Evolutionary conservation across 2,888 invertebrate species (phyloP), one percentile per base, ranked within the genome.

Genomic region (Dioctria linearis): DNA sequence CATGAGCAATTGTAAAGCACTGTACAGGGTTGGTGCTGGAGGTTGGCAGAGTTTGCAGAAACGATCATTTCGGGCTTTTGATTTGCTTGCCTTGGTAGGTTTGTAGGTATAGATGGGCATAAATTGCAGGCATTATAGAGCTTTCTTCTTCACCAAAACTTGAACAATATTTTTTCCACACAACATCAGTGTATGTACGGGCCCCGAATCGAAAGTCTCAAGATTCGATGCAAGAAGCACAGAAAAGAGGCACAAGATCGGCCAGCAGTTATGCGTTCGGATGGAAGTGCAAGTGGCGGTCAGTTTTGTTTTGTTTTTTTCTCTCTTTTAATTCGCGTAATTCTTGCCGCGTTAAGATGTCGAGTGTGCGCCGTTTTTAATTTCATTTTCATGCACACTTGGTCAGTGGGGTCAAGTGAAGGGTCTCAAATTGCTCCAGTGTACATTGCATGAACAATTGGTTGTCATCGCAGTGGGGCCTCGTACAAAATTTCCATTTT

Each of bases 361-460:
- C 25, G 25, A 25, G 25, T 25, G 42, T 73, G 73, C 49, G 37
- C 37, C 54, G 8, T n/a, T 73, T 73, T 73, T 73, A 54, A 40
- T 13, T 59, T 73, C 40, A 54, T 13, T 59, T 73, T 73, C 37
- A 39, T 59, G 40, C 9, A 57, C 9, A n/a, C 13, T 73, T 37
- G 9, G 42, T 5, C 13, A 73, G 73, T 59, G 73, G 73, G 73
- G 73, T 73, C 73, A 73, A 73, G 73, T 73, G 73, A 73, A 73
- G 59, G 73, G 73, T 57, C 40, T 54, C 42, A 57, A n/a, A 11
- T 0, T 13, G 57, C 54, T 42, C 42, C 42, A 54, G 13, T 42
- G 25, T 25, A 25, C 25, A 51, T 69, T 51, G 51, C 25, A 25
- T 2, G 42, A 11, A 11, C 49, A 46, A 46, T 54, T 54, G 54